phyloP scores from a whole-genome alignment of 2,113 vertebrate species.

The Podocnemis expansa region DNA sequence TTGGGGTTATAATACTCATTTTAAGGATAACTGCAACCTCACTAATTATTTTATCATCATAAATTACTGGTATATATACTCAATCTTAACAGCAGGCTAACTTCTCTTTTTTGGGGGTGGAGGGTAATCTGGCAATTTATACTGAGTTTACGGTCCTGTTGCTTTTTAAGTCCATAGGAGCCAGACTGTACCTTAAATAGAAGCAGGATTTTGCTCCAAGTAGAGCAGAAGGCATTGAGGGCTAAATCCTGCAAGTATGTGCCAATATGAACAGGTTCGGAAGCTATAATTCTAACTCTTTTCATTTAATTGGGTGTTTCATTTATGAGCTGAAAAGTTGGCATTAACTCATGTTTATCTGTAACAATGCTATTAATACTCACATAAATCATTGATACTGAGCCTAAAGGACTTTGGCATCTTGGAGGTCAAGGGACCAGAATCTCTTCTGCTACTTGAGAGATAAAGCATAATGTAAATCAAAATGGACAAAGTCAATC shows the following conservation, averaged over 20 bases:
- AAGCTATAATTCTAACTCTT: neutral
- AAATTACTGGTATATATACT: neutral
- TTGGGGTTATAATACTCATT: neutral
- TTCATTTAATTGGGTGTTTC: neutral
- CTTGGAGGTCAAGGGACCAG: neutral
- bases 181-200: neutral
- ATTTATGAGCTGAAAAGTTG: neutral
- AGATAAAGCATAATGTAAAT: neutral
- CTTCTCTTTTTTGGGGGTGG: neutral
- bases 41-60: neutral
- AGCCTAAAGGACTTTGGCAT: neutral
- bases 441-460: neutral
- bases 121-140: too few species aligned
- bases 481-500: neutral
- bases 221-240: neutral
- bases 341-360: neutral
- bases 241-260: neutral
- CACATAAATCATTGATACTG: neutral
- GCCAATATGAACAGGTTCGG: neutral
- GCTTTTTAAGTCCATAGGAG: neutral
- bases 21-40: neutral
- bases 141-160: neutral
- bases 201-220: neutral
- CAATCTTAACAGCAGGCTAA: neutral
- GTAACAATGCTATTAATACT: neutral